Evolutionary conservation across 2,797 vertebrate genomes (phyloP), one percentile per base, ranked within the genome.

Genomic region (Potorous gilbertii): DNA sequence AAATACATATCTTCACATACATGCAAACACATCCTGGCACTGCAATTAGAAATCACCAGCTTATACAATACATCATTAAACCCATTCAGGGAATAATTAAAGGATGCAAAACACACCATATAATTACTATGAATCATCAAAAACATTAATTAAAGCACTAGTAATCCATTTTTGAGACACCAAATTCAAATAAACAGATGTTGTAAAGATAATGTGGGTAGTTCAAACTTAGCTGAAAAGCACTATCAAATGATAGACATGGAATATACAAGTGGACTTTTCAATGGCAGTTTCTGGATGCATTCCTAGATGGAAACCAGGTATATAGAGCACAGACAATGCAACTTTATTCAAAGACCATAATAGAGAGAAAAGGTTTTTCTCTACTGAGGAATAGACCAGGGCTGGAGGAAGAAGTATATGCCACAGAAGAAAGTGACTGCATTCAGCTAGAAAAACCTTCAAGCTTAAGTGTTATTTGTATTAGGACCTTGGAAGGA

Each of bases 171-270:
- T 96, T 96, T 94, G 62, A 94, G 52, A 95, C 93, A 66, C 28
- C 34, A 90, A 92, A 8, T n/a, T 90, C 27, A 96, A 98, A 98
- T 98, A 98, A 98, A 96, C 92, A 98, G 94, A 97, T 97, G 97
- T 96, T 98, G 96, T 55, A 96, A 98, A 97, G 94, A 96, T 98
- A 97, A 98, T 97, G 97, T 94, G 66, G 55, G 97, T 98, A 98
- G 97, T 94, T 91, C 96, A 93, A 97, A 97, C 11, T 97, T 93
- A 96, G 94, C 94, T 91, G 14, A 97, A 97, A 98, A 98, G 56
- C 95, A 97, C 62, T 98, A 54, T 94, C 95, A 97, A 98, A 96
- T 97, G 93, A 97, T 55, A 97, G 92, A 54, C 91, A 97, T 0
- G 4, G 54, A 89, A 91, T 92, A 56, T 92, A 97, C 21, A 92